Conservation (phyloP, 2,113 vertebrate genomes). For the Rhegmatorhina hoffmannsi region DNA sequence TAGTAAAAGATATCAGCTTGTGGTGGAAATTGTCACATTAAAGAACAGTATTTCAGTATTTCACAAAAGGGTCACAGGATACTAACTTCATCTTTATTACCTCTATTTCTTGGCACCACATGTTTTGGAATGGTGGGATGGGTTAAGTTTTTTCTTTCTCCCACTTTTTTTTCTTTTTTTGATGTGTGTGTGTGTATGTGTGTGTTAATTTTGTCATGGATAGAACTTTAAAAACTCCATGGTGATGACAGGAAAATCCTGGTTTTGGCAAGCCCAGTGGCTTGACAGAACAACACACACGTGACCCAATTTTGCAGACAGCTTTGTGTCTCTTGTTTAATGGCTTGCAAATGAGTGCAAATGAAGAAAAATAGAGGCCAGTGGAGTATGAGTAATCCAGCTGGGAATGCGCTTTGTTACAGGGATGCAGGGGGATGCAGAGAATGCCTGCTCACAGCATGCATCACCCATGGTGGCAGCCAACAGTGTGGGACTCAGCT, state of each 20-base stretch:
- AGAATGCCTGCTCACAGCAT: not conserved
- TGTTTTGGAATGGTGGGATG: not conserved
- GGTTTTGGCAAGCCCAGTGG: not conserved
- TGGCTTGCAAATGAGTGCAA: slow-evolving; percentile 38
- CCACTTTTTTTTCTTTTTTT: not conserved
- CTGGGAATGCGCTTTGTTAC: not conserved
- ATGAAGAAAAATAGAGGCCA: slow-evolving; percentile 40
- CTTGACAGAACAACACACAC: not conserved
- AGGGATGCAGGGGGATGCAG: not conserved
- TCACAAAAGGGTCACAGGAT: not conserved
- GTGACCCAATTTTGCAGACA: slow-evolving; percentile 7
- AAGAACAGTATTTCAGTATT: not conserved
- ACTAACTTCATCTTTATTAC: not conserved
- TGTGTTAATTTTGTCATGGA: not conserved
- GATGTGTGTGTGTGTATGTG: not conserved
- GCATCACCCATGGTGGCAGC: not conserved
- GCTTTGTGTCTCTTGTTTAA: slow-evolving; percentile 35
- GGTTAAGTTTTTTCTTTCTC: not conserved
- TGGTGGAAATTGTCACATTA: not conserved
- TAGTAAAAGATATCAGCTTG: not conserved
- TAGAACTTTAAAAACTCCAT: not conserved
- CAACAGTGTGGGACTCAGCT: not conserved
- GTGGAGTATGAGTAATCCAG: slow-evolving; percentile 49
- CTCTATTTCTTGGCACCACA: not conserved
- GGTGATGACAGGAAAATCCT: not conserved